Conservation (phyloP, 1,140 invertebrate species). For the Drosophila obscura region DNA sequence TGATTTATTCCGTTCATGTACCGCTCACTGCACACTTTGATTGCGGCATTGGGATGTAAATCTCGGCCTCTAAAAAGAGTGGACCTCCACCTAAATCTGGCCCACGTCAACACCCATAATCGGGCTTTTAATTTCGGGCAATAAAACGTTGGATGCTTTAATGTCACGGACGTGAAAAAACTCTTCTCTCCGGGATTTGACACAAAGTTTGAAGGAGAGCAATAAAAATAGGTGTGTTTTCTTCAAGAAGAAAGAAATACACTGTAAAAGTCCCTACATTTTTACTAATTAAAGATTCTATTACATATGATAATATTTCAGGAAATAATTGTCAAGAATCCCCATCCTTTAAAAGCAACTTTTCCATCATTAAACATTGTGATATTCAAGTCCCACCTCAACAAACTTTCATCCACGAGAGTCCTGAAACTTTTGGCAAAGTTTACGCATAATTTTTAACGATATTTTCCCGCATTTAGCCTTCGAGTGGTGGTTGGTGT, state of each 20-base stretch:
- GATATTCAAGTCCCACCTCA: constrained; percentile 25
- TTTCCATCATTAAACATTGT: constrained; percentile 41
- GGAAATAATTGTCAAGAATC: no score
- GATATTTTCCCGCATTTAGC: constrained; percentile 45
- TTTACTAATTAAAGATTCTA: no score
- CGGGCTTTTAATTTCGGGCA: constrained; percentile 53
- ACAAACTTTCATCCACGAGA: constrained; percentile 27
- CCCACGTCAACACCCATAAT: constrained; percentile 56
- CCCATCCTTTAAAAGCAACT: constrained; percentile 7
- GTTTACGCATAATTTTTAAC: constrained; percentile 57
- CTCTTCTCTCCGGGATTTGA: constrained; percentile 15
- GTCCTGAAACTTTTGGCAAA: constrained; percentile 43
- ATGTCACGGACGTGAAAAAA: constrained; percentile 25
- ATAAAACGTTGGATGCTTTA: constrained; percentile 51
- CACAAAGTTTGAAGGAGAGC: neutral
- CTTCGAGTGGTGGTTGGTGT: neutral
- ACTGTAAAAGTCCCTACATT: no score
- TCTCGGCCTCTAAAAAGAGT: constrained; percentile 28
- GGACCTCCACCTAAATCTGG: constrained; percentile 31
- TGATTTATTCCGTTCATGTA: constrained; percentile 58
- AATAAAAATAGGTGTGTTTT: no score
- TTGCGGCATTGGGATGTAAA: constrained; percentile 55
- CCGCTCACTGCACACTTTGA: constrained; percentile 47
- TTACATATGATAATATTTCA: no score
- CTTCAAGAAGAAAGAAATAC: no score